Base-by-base conservation (phyloP, 2,113 vertebrate species). In the Myrmecobius fasciatus region DNA sequence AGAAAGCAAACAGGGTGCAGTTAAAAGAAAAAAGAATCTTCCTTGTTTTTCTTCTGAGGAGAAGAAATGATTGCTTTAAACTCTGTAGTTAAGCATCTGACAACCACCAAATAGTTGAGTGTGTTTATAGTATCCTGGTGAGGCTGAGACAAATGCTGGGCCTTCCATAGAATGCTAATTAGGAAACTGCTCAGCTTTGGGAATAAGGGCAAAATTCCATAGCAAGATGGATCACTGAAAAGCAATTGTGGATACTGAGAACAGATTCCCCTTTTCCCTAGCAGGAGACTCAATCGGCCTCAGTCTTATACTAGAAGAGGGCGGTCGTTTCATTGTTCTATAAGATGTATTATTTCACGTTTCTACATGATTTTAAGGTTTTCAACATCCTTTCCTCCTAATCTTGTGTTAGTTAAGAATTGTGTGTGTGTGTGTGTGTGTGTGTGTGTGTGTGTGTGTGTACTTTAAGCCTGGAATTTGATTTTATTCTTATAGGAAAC, bases 31-130 rank as follows among this genome's bases (percentile, higher is more conserved):
- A 48, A 51, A 91, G 14, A 91, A 43, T 43, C n/a, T 83, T 43
- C 67, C 67, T 83, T 83, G 67, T 83, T 83, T 83, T 83, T 83
- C 67, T 83, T 83, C n/a, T 83, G 49, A 60, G n/a, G 53, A 46
- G 43, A 26, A 2, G 28, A 25, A 89, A 89, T 52, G 20, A 6
- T 91, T 75, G 12, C 95, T 83, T 94, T 90, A 91, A 93, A 92
- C 67, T 95, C n/a, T 91, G 17, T 43, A 48, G 26, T 92, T 91
- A 92, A 90, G 92, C 67, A 75, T 12, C 48, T 92, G 90, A 93
- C 54, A 52, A 46, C 47, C 91, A 89, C 75, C 90, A 2, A 47
- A 47, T 54, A n/a, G 49, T 43, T 83, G 25, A n/a, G 28, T 53
- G 10, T 46, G 51, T 96, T 94, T 94, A 91, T 52, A 88, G 17